Evolutionary conservation across 1,140 invertebrate species (phyloP), one percentile per base, ranked within the genome.

Genomic region (Microplitis mediator): DNA sequence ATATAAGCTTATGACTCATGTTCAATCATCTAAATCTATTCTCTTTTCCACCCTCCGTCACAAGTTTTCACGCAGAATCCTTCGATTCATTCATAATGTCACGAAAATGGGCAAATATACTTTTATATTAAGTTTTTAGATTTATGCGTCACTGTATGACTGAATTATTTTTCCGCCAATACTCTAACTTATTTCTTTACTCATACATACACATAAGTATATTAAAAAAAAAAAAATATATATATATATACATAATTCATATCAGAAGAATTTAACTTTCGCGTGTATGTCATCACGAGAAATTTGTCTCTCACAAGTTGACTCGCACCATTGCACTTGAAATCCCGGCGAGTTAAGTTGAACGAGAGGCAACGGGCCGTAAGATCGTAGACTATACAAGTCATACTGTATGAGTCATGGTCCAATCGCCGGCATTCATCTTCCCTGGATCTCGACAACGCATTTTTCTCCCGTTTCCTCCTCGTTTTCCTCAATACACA

Each of bases 11-110:
- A 77, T 79, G 80, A 81, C 72, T 81, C 78, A 79, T 76, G 75
- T 71, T 75, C 76, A 81, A 81, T 80, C 78, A 78, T 77, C 76
- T 75, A 78, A 72, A 78, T 81, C 75, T 75, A 79, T 81, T 77
- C 39, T 45, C 39, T 45, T 45, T 79, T 74, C 69, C 72, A 66
- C 69, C 65, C 74, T 72, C 76, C 73, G 69, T 72, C 67, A 51
- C 31, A 74, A 45, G 66, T 35, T 69, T 75, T 74, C 73, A 62
- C 34, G 23, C 36, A 11, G 11, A 45, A 45, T 45, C 39, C 11
- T 45, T 9, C 6, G 6, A 11, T 11, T 45, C 39, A 45, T 45
- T 45, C 5, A 45, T 45, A 45, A 45, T 45, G 39, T 45, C 39
- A 45, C 11, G 39, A 45, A 45, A 45, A 11, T 45, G 6, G 5